Base-by-base conservation (phyloP, 2,888 invertebrate genomes). In the Yponomeuta sedellus region DNA sequence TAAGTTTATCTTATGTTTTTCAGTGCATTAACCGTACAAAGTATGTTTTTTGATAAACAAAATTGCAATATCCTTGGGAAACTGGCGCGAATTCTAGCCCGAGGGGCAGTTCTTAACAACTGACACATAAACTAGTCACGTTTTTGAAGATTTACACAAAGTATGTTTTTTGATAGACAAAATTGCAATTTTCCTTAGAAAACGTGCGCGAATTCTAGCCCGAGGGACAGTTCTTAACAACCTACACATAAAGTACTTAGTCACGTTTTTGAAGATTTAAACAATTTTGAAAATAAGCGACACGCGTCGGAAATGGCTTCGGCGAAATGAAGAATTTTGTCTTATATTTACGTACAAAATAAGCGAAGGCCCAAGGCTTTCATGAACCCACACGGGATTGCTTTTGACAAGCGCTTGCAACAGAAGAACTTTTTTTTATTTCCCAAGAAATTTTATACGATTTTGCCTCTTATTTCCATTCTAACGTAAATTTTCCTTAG, bases 351-450 rank as follows among this genome's bases (percentile, higher is more conserved):
- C 3, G 28, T 61, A 34, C 12, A 12, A 63, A 63, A 63, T 61
- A 63, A 63, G 63, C 20, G 44, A 22, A 52, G 20, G 40, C 20
- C 16, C 22, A 63, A 10, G n/a, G 25, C 25, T 12, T 12, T 22
- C 63, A 63, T 44, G 34, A 34, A 34, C 8, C 34, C 34, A 8
- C 34, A 57, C 25, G 39, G 34, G 57, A 64, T 64, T 57, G 56
- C 69, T 71, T 69, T 68, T 70, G 71, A 70, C 73, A 75, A 70
- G 72, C 70, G 71, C 70, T 72, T 64, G 65, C 72, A 72, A 74
- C 71, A 71, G 68, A 76, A 75, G 65, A 75, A 75, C 72, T 74
- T 74, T 75, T 76, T 77, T 74, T 75, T 76, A 76, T 77, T 76
- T 75, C 71, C 71, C 66, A 66, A 71, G 68, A 69, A 77, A 77